phyloP scores from a whole-genome alignment of 2,888 invertebrate species.

The Terebella lapidaria region DNA sequence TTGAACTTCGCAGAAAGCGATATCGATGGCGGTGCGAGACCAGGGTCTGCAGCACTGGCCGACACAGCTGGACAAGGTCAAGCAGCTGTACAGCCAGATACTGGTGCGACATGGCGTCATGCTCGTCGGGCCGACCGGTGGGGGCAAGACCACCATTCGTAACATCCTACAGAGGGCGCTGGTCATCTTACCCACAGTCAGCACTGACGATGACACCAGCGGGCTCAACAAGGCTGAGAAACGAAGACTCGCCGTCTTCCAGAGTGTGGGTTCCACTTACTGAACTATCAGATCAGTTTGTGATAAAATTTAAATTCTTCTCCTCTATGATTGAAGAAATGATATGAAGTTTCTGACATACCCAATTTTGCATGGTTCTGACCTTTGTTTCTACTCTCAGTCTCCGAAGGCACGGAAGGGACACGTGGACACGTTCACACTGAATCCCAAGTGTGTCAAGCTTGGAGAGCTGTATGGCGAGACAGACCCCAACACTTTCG shows the following conservation, averaged over 20 bases:
- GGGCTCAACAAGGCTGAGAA: not conserved
- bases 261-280: not conserved
- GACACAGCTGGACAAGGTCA: constrained; percentile 48
- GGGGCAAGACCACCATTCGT: constrained; percentile 50
- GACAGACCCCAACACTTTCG: constrained; percentile 50
- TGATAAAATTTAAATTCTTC: no score
- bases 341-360: no score
- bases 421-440: constrained; percentile 46
- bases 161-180: constrained; percentile 51
- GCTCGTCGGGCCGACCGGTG: constrained; percentile 52
- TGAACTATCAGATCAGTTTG: no score
- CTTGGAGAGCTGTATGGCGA: constrained; percentile 51
- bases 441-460: constrained; percentile 52
- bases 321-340: no score
- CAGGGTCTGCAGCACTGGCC: constrained; percentile 48
- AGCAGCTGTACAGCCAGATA: constrained; percentile 52
- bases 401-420: constrained; percentile 37
- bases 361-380: no score
- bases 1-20: constrained; percentile 47
- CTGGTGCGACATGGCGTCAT: constrained; percentile 52
- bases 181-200: constrained; percentile 42
- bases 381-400: not conserved
- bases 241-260: not conserved
- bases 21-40: constrained; percentile 47
- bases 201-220: constrained; percentile 27